Conservation (phyloP, 2,113 vertebrate species). For the Macaca nemestrina region DNA sequence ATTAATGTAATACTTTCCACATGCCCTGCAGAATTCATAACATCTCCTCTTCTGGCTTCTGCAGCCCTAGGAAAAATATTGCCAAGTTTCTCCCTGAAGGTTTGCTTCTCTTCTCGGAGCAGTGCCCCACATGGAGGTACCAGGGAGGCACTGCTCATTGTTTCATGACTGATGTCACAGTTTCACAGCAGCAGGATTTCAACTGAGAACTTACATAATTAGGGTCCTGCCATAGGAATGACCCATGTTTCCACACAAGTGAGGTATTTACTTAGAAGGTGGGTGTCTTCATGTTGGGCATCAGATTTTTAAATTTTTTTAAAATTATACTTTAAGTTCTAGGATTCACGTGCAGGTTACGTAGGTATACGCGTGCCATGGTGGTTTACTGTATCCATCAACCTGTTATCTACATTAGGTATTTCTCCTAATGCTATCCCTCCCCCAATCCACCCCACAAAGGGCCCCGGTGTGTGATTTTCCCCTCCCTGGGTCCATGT, state of each 20-base stretch:
- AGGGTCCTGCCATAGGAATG: not conserved
- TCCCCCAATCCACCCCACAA: too few species aligned
- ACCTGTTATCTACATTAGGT: too few species aligned
- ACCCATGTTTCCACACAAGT: not conserved
- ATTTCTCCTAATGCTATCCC: too few species aligned
- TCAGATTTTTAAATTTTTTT: not conserved
- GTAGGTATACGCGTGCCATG: too few species aligned
- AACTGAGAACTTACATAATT: accelerated
- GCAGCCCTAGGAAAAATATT: not conserved
- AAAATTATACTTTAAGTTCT: too few species aligned
- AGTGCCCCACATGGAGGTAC: accelerated
- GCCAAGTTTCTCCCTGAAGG: not conserved
- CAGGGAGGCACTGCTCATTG: not conserved
- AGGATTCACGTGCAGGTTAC: too few species aligned
- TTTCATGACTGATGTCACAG: not conserved
- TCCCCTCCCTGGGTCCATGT: too few species aligned
- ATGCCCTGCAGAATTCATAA: not conserved
- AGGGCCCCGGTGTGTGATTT: too few species aligned
- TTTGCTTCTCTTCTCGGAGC: not conserved
- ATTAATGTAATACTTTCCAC: not conserved
- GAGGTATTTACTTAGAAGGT: not conserved
- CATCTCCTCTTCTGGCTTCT: not conserved
- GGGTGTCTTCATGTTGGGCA: not conserved
- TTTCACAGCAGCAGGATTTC: not conserved
- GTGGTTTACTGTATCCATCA: too few species aligned